Conservation (phyloP, 53 echinoderm and acorn worm species). For the Apostichopus leukothele region DNA sequence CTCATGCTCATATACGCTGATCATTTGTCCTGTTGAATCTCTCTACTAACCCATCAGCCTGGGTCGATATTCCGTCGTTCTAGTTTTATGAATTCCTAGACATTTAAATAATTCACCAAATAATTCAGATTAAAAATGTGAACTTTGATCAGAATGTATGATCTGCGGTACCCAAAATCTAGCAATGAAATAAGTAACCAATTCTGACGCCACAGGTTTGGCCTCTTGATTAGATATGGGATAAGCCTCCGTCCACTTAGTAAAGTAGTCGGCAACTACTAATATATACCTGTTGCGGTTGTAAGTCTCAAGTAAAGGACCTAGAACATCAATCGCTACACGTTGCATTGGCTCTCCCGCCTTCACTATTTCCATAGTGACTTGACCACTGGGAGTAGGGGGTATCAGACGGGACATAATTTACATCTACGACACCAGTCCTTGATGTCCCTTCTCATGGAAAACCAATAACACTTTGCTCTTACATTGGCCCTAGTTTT, state of each 20-base stretch:
- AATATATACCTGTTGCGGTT: constrained; percentile 33
- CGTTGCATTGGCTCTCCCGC: constrained; percentile 29
- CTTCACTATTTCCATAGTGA: not conserved
- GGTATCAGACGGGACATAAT: not conserved
- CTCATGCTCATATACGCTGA: not conserved
- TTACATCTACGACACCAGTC: not conserved
- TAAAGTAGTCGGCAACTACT: constrained; percentile 42
- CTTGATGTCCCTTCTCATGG: not conserved
- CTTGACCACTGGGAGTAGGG: not conserved
- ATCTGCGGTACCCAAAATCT: not conserved
- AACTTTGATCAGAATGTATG: constrained; percentile 23
- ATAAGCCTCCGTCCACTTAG: constrained; percentile 45
- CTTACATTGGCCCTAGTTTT: constrained; percentile 6
- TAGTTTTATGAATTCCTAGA: constrained; percentile 7
- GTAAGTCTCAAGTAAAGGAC: constrained; percentile 40
- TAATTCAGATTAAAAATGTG: constrained; percentile 15
- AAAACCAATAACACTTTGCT: constrained; percentile 19
- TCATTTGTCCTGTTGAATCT: constrained; percentile 36
- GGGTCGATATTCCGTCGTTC: constrained; percentile 20
- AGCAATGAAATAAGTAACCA: constrained; percentile 6
- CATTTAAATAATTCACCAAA: constrained; percentile 1
- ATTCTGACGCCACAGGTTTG: constrained; percentile 27
- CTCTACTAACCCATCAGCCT: constrained; percentile 41
- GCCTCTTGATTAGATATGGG: constrained; percentile 52
- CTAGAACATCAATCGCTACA: constrained; percentile 42